phyloP scores from a whole-genome alignment of 1,140 invertebrate genomes.

The Trinorchestia longiramus region DNA sequence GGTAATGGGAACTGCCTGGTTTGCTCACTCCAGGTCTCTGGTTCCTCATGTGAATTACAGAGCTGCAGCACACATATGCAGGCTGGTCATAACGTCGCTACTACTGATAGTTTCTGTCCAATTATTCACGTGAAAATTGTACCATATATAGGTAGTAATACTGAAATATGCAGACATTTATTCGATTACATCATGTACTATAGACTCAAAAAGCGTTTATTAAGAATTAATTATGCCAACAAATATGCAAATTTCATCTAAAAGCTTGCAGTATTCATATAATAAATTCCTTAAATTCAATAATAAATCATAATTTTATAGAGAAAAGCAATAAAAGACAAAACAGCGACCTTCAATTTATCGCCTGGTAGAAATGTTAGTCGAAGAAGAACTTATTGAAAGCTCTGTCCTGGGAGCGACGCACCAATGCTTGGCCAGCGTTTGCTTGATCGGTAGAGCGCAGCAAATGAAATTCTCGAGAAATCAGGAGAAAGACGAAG shows the following conservation, averaged over 20 bases:
- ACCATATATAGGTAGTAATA: neutral
- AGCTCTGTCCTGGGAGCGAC: neutral
- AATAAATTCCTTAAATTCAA: neutral
- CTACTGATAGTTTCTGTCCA: neutral
- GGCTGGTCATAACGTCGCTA: neutral
- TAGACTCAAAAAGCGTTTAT: neutral
- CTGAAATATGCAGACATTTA: too few species aligned
- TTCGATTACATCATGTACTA: neutral
- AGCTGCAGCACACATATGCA: neutral
- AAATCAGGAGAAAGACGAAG: conserved; percentile 6
- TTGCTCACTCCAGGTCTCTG: too few species aligned
- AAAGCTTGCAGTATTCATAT: neutral
- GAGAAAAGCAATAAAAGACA: neutral
- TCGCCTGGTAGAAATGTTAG: neutral
- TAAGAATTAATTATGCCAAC: neutral
- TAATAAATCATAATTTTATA: neutral
- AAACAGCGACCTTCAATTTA: neutral
- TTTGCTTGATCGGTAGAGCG: neutral
- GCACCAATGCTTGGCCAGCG: too few species aligned
- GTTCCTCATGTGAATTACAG: neutral
- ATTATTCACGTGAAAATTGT: neutral
- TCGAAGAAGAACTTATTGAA: neutral
- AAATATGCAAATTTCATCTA: neutral
- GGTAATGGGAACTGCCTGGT: too few species aligned
- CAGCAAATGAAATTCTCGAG: conserved; percentile 23